Evolutionary conservation across 2,797 vertebrate species (phyloP).

Genomic region (Urophycis tenuis): DNA sequence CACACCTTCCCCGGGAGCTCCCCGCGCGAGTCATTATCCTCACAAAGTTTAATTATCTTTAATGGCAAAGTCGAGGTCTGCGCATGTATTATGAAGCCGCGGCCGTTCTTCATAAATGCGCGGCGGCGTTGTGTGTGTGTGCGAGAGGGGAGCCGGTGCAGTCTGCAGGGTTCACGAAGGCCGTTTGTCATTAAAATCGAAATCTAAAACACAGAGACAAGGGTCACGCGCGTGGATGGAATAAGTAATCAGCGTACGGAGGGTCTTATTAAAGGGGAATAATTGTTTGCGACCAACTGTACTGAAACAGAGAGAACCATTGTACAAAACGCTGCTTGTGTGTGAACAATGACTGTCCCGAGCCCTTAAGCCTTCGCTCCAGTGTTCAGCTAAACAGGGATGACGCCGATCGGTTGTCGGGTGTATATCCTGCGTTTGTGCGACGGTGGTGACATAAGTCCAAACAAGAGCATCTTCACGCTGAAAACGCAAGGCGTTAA

Average conservation of each 20-base stretch:
- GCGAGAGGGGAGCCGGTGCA: neutral
- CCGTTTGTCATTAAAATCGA: neutral
- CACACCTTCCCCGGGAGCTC: slow-evolving; percentile 43
- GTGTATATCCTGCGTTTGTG: too few relatives aligned
- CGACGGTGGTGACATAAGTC: too few relatives aligned
- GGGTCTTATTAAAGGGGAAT: neutral
- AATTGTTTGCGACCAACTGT: neutral
- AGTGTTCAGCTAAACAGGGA: too few relatives aligned
- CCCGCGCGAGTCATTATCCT: slow-evolving; percentile 50
- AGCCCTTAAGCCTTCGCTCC: too few relatives aligned
- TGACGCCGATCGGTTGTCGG: too few relatives aligned
- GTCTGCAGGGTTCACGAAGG: neutral
- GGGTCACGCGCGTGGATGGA: neutral
- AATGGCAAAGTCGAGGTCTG: slow-evolving; percentile 53
- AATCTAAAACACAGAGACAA: neutral
- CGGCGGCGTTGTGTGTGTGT: slow-evolving; percentile 21
- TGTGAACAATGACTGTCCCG: neutral
- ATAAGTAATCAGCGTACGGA: neutral
- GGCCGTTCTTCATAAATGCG: slow-evolving; percentile 57
- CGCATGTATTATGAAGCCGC: slow-evolving; percentile 53
- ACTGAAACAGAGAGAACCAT: neutral
- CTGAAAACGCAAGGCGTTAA: too few relatives aligned
- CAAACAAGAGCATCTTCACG: too few relatives aligned
- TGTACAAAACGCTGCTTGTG: neutral
- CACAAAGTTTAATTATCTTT: slow-evolving; percentile 62